Conservation (phyloP, 2,113 vertebrate species). For the Melierax canorus region DNA sequence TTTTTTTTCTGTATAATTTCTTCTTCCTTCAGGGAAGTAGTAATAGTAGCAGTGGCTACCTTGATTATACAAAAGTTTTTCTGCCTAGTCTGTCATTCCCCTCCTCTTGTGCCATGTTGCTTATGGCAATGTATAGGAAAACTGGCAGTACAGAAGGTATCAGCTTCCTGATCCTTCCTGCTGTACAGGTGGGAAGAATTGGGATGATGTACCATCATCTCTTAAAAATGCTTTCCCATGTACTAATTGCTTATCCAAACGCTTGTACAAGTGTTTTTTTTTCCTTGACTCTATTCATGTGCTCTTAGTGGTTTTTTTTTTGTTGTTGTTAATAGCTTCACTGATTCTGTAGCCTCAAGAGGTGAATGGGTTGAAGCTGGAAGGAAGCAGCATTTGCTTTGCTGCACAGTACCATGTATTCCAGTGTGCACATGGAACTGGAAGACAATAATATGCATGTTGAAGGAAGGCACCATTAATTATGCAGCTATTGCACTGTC, state of each 20-base stretch:
- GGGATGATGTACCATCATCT: background rate
- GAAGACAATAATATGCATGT: background rate
- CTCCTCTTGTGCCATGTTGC: background rate
- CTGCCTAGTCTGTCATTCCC: background rate
- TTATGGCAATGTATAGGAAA: background rate
- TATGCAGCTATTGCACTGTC: background rate
- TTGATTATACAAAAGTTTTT: background rate
- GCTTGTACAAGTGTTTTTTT: background rate
- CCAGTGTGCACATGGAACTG: background rate
- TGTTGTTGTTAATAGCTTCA: background rate
- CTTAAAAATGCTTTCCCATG: background rate
- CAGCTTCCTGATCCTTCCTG: background rate
- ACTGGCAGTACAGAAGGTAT: background rate
- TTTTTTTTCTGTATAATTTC: background rate
- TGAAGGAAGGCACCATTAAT: background rate
- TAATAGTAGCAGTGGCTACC: background rate
- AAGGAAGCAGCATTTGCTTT: background rate
- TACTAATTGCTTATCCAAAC: background rate
- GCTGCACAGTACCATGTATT: background rate
- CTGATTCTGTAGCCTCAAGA: background rate
- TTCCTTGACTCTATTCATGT: background rate
- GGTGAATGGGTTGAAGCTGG: background rate
- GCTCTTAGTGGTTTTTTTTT: too few relatives aligned
- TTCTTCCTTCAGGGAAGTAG: background rate
- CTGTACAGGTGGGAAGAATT: background rate